Base-by-base conservation (phyloP, 2,888 invertebrate genomes). In the Drosophila maculinotata region DNA sequence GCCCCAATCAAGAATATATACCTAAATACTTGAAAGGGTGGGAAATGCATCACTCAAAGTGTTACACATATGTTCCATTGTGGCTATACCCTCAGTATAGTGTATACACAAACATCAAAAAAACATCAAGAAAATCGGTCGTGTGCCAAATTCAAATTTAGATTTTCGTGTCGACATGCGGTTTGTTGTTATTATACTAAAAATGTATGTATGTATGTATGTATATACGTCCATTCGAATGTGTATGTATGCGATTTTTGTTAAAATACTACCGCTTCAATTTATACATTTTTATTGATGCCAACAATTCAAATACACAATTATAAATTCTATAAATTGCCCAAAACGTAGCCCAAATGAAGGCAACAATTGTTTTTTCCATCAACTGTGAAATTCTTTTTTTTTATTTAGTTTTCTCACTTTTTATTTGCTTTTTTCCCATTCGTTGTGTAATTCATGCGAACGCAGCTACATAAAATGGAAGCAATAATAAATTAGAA, bases 131-230 rank as follows among this genome's bases (percentile, higher is more conserved):
- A 59, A 51, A 31, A 39, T 63, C 54, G 39, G 78, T 35, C 78
- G 78, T 77, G 75, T 74, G 75, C 75, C 75, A 77, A 76, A 77
- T 75, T 69, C 60, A 65, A 72, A 72, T 76, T 76, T 79, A 63
- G 75, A 70, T 74, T 62, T 69, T 39, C 56, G 36, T 75, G 73
- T 68, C 77, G 73, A 76, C 68, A 51, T 39, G 69, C 69, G 65
- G 51, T 57, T 48, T 39, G 33, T 38, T n/a, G 25, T 31, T 41
- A n/a, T 33, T 30, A 39, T 52, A 36, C 45, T 15, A 6, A 30
- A 47, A 45, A 20, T 20, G 20, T 20, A 20, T 20, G 20, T 20
- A 4, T 20, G 2, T 20, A 20, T 20, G 4, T 20, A 20, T 4
- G 1, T 45, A 9, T 45, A 30, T 20, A 12, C 20, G 30, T 45